Evolutionary conservation across 1,140 invertebrate species (phyloP), one percentile per base, ranked within the genome.

Genomic region (Venustaconcha ellipsiformis): DNA sequence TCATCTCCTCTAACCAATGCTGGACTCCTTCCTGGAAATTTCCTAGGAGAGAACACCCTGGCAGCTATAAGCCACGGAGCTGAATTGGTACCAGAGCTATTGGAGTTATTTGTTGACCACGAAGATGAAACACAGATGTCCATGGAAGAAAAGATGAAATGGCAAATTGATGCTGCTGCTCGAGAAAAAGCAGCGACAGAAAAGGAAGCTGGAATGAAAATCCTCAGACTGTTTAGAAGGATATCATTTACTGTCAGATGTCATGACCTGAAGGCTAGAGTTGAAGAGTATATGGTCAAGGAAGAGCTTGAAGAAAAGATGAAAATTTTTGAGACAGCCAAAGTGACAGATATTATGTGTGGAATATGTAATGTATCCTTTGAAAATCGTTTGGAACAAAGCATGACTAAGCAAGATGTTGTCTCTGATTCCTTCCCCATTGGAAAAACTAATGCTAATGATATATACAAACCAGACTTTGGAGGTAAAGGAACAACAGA

Each of bases 311-410:
- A 70, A 37, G 48, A 57, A n/a, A 48, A 60, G n/a, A 59, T 64
- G 8, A 67, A 76, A 26, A 57, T 80, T 67, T 78, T 83, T 57
- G 63, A 30, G 23, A 63, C 62, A n/a, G 74, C 69, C 60, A 67
- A 59, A 8, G 59, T 81, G 6, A 77, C 69, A 37, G 68, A 80
- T 14, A 67, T 23, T 12, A 76, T 72, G 57, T 83, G 82, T 76
- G 80, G 78, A 17, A 68, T 81, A 18, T 81, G 82, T 75, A 73
- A 70, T 26, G 71, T 72, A 55, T 58, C 56, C 1, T 81, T 79
- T 57, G n/a, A 65, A 62, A 3, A 4, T 2, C 26, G 1, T 30
- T 30, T 30, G 26, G 26, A 30, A 30, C 26, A 30, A 30, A 30
- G 26, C 2, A 30, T 30, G 26, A 30, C 1, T 3, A 30, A 30